These are phyloP conservation scores for Rana temporaria DNA, from an alignment of 2,113 vertebrate species.

Conservation along the genomic window DNA sequence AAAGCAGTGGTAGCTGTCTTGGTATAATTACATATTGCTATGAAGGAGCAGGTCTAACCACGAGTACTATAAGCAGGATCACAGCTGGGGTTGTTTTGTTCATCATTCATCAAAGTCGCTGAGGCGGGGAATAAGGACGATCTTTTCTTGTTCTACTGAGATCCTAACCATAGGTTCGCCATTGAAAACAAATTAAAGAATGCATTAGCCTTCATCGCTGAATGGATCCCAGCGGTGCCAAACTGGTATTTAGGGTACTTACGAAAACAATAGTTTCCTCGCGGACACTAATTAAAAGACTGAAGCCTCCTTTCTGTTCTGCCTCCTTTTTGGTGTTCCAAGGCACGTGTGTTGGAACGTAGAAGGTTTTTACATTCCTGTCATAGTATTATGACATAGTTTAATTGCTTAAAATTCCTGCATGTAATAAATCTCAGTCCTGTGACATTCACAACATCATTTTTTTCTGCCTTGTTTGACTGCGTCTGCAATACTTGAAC, in stretches of 20 bases:
- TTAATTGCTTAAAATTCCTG: constrained; percentile 25
- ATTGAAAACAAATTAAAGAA: constrained; percentile 51
- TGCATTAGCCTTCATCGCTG: constrained; percentile 5
- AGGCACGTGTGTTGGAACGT: neutral
- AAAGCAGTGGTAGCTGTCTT: constrained; percentile 27
- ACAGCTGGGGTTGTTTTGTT: constrained; percentile 38
- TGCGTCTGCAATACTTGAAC: neutral
- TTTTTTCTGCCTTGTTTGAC: neutral
- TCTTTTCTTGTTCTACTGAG: constrained; percentile 24
- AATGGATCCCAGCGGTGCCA: constrained; percentile 4
- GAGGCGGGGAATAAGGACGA: constrained; percentile 15
- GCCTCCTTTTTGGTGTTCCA: neutral
- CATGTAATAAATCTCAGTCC: neutral
- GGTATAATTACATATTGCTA: constrained; percentile 30
- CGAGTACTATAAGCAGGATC: neutral
- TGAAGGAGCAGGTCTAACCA: constrained; percentile 25
- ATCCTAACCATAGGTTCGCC: constrained; percentile 37
- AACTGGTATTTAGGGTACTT: constrained; percentile 36
- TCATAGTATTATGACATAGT: constrained; percentile 44
- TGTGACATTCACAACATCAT: neutral
- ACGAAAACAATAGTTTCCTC: constrained; percentile 14
- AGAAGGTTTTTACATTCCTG: constrained; percentile 26
- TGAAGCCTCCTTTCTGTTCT: neutral
- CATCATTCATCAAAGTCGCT: constrained; percentile 35
- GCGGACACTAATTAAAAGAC: constrained; percentile 39